Evolutionary conservation across 2,888 invertebrate species (phyloP), one percentile per base, ranked within the genome.

Genomic region (Drosophila setosimentum): DNA sequence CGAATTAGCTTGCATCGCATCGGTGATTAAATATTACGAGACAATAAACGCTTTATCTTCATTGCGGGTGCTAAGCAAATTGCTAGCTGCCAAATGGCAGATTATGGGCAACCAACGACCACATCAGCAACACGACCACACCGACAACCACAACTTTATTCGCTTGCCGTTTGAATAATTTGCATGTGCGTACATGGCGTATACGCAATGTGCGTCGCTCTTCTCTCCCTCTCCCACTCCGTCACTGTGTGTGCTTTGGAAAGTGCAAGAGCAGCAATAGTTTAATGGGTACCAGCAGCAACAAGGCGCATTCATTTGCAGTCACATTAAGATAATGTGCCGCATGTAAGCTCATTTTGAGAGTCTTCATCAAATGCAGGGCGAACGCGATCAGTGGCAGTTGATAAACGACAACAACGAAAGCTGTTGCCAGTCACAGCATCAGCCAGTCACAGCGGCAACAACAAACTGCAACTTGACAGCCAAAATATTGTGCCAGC

Each of bases 251-350:
- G 30, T 37, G 29, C 42, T 42, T 54, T 50, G 53, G 63, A 30
- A 67, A 48, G 49, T 50, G 49, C 40, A 24, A 51, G 54, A 65
- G 49, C 16, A 37, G 68, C 72, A 76, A 48, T 50, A 37, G 50
- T 63, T 65, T 73, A 50, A 82, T 80, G 71, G 70, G 71, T 45
- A 29, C 35, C 55, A 60, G 53, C 70, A 63, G 65, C 73, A 78
- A 54, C 57, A 71, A 66, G 69, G 62, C 80, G 72, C 84, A 89
- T 89, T 89, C 72, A 82, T 84, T 89, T 82, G 83, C 81, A 73
- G 81, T 83, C 90, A 88, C 86, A 90, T 86, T 89, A 90, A 90
- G 90, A 86, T 86, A 89, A 86, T 88, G 81, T 79, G 88, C 78
- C 71, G 68, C 89, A 78, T 87, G 84, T 84, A 87, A 83, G 84